Evolutionary conservation across 2,113 vertebrate species (phyloP).

Genomic region (Myocastor coypus): DNA sequence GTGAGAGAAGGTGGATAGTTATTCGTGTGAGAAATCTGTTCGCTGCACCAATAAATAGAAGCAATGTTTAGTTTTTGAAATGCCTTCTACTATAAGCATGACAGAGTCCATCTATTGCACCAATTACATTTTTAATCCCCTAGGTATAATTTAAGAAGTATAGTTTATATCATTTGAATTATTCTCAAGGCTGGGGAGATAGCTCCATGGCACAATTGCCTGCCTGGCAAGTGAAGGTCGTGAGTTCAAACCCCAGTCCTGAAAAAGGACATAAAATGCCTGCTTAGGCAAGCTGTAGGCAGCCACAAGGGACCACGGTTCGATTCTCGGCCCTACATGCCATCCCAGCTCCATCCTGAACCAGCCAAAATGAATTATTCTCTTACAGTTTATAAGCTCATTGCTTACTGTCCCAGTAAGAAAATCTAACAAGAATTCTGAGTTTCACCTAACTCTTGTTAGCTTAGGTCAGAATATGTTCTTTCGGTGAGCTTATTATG

Average conservation of each 20-base stretch:
- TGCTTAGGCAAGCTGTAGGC: too few relatives aligned
- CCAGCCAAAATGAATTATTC: too few relatives aligned
- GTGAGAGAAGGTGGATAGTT: neutral
- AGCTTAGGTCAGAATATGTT: neutral
- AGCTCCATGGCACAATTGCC: too few relatives aligned
- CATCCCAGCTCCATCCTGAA: too few relatives aligned
- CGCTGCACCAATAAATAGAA: neutral
- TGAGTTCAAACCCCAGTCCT: too few relatives aligned
- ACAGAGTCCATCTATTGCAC: neutral
- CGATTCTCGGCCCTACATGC: too few relatives aligned
- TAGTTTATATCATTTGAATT: neutral
- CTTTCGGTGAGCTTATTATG: slow-evolving; percentile 42
- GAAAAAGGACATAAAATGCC: too few relatives aligned
- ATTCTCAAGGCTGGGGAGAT: too few relatives aligned
- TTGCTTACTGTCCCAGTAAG: neutral
- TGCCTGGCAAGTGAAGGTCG: too few relatives aligned
- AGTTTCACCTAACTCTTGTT: neutral
- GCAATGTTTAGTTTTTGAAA: neutral
- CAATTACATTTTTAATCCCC: neutral
- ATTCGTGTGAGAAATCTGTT: neutral
- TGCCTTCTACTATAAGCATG: neutral
- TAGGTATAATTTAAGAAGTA: neutral
- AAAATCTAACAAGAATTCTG: neutral
- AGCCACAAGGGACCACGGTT: too few relatives aligned
- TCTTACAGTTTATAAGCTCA: neutral